Evolutionary conservation across 2,888 invertebrate species (phyloP).

Genomic region (Sphaeridia pumilis): DNA sequence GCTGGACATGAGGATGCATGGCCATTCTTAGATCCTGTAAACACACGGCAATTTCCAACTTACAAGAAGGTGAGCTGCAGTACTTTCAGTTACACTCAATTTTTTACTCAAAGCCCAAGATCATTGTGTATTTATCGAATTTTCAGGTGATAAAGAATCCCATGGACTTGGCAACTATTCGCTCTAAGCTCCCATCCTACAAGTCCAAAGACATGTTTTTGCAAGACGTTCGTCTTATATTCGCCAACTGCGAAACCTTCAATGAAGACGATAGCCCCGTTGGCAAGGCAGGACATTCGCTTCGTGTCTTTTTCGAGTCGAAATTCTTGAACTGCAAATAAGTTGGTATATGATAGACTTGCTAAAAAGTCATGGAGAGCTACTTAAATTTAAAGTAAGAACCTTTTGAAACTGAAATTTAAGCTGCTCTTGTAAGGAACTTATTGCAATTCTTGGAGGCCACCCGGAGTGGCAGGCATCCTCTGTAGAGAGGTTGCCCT

Average conservation of each 20-base stretch:
- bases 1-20: slow-evolving; percentile 88
- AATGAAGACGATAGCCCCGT: slow-evolving; percentile 98
- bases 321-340: slow-evolving; percentile 14
- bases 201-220: slow-evolving; percentile 87
- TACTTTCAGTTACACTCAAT: too few species aligned
- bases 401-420: too few species aligned
- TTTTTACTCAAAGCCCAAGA: too few species aligned
- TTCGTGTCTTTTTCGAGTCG: slow-evolving; percentile 83
- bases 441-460: too few species aligned
- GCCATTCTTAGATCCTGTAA: slow-evolving; percentile 93
- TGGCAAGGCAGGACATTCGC: slow-evolving; percentile 86
- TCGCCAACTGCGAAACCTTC: slow-evolving; percentile 94
- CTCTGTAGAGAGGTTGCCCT: too few species aligned
- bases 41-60: slow-evolving; percentile 94
- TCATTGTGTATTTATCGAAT: too few species aligned
- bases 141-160: slow-evolving; percentile 74
- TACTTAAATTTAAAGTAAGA: too few species aligned
- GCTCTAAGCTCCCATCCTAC: slow-evolving; percentile 81
- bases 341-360: too few species aligned
- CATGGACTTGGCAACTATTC: slow-evolving; percentile 93
- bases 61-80: slow-evolving; percentile 70
- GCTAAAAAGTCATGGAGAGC: too few species aligned
- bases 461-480: too few species aligned
- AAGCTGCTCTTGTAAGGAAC: too few species aligned
- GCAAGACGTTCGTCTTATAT: slow-evolving; percentile 81